These are phyloP conservation scores for Ichneumoninae sp. DNA, from an alignment of 2,888 invertebrate genomes.

Conservation along the genomic window DNA sequence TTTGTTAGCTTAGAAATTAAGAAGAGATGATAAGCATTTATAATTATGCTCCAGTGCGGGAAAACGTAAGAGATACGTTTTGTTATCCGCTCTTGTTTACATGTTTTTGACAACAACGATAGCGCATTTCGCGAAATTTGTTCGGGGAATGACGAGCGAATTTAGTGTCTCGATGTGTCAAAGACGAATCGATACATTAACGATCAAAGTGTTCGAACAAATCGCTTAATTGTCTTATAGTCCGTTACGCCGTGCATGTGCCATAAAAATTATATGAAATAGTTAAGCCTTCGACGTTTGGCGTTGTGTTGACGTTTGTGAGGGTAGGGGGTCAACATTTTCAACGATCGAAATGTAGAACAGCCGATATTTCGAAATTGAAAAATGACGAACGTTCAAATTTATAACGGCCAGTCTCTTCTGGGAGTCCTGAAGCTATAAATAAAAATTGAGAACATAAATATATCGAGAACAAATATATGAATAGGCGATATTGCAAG, in stretches of 20 bases:
- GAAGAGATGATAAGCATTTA: neutral
- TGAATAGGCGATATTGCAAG: no score
- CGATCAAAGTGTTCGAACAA: conserved; percentile 29
- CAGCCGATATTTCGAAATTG: no score
- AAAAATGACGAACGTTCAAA: no score
- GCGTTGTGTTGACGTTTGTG: conserved; percentile 5
- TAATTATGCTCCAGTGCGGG: conserved; percentile 2
- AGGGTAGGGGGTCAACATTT: no score
- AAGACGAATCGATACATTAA: conserved; percentile 15
- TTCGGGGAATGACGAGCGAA: neutral
- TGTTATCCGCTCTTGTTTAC: conserved; percentile 14
- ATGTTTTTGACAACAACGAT: conserved; percentile 12
- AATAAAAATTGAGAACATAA: no score
- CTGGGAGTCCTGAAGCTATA: no score
- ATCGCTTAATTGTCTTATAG: conserved; percentile 26
- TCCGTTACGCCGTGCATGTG: conserved; percentile 51
- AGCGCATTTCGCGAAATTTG: conserved; percentile 4
- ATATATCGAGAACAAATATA: no score
- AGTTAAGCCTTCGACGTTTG: neutral
- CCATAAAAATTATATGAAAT: conserved; percentile 46
- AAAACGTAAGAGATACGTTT: conserved; percentile 33
- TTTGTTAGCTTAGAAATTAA: conserved; percentile 3
- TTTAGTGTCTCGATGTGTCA: neutral
- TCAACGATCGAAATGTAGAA: no score
- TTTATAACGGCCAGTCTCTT: no score